Evolutionary conservation across 2,797 vertebrate species (phyloP), one percentile per base, ranked within the genome.

Genomic region (Oophaga sylvatica): DNA sequence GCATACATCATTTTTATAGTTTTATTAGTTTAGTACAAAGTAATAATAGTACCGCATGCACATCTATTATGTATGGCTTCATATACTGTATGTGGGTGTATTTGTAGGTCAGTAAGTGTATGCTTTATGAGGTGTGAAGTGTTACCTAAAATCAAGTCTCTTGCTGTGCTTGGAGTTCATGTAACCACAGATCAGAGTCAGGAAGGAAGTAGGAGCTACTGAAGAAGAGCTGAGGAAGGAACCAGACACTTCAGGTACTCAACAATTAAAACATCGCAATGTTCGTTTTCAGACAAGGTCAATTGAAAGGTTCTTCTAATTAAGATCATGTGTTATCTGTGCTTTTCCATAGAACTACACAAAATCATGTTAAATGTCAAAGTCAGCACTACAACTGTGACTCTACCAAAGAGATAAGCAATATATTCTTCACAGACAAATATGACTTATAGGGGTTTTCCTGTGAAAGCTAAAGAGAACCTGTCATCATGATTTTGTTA

Each of bases 221-320:
- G 81, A 77, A n/a, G 81, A 77, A n/a, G 71, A 83, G 45, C 60
- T 45, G 26, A 83, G 80, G 86, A 87, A 82, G 85, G 86, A 83
- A 83, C 9, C 67, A 22, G 65, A 68, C 75, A 85, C 86, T 75
- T 87, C 86, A 82, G 80, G 86, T 87, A 56, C 41, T 62, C n/a
- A 76, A 29, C 79, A 87, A 82, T 31, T 63, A 56, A 53, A 82
- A 9, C 22, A 62, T 13, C 2, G 56, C 35, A 81, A 81, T 71
- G 31, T 73, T n/a, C 35, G 26, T 63, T 48, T 76, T 57, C 29
- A 63, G 81, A 17, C 35, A 73, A 81, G 75, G 60, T 63, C 35
- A 81, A 35, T 63, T 5, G 9, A 5, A 41, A n/a, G 62, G 79
- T 48, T 65, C 60, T 65, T 81, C 60, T 48, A 22, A 81, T 65